phyloP scores from a whole-genome alignment of 2,113 vertebrate species.

The Hippolais icterina region DNA sequence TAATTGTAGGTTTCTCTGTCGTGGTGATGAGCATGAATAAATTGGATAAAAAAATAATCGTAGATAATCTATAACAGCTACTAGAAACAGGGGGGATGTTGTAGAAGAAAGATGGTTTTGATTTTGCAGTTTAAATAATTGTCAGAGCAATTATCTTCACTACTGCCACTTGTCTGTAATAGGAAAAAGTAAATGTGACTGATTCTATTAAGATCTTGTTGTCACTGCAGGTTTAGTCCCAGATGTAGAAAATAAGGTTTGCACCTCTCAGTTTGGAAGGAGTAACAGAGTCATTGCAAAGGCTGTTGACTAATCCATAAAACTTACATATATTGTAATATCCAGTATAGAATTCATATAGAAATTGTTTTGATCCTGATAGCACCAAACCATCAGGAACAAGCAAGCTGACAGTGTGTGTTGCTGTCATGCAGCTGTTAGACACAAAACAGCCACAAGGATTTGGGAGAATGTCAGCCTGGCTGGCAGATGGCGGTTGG shows the following conservation, averaged over 20 bases:
- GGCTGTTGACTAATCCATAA: not conserved
- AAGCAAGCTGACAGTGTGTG: not conserved
- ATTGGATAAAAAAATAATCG: not conserved
- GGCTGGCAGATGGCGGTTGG: not conserved
- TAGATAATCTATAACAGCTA: not conserved
- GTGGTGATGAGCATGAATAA: not conserved
- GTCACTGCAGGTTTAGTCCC: not conserved
- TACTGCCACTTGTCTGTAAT: not conserved
- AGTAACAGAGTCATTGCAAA: not conserved
- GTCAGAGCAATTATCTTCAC: not conserved
- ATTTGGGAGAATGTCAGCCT: not conserved
- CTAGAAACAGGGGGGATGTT: not conserved
- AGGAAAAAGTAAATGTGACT: not conserved
- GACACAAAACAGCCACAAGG: not conserved
- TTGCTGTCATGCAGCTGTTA: not conserved
- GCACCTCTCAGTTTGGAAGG: not conserved
- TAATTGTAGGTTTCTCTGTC: not conserved
- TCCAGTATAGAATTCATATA: not conserved
- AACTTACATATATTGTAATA: not conserved
- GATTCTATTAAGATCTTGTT: not conserved
- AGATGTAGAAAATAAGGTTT: not conserved
- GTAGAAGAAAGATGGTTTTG: not conserved
- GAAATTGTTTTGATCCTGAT: not conserved
- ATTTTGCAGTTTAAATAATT: conserved; percentile 6
- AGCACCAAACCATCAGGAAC: not conserved